A percentile compares a stretch with the other conserved stretches of the same genome.
Conservation (phyloP, 2,888 invertebrate species). For the Cryptocheilus praepositus region DNA sequence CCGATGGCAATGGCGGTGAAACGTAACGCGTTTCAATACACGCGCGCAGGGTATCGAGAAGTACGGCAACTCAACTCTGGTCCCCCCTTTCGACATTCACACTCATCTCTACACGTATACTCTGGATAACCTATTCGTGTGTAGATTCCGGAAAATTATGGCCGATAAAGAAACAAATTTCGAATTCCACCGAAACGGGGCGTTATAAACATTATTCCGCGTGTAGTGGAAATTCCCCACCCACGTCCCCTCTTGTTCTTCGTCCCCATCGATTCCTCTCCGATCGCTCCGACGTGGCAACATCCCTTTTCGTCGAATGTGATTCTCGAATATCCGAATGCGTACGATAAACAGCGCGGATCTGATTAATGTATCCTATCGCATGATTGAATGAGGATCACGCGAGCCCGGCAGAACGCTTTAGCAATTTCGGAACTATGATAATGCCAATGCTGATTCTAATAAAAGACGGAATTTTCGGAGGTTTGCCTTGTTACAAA, state of each 20-base stretch:
- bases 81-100: neutral
- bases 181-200: conserved; percentile 64
- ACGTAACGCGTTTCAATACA: conserved; percentile 60
- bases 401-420: neutral
- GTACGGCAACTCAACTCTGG: conserved; percentile 11
- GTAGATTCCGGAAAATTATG: conserved; percentile 71
- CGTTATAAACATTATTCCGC: conserved; percentile 70
- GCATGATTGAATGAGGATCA: conserved; percentile 36
- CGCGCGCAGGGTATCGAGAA: conserved; percentile 32
- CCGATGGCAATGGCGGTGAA: conserved; percentile 33
- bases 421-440: neutral
- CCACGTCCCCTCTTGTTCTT: conserved; percentile 32
- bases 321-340: conserved; percentile 58
- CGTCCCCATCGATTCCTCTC: conserved; percentile 31
- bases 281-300: conserved; percentile 31
- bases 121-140: conserved; percentile 66
- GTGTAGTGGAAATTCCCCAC: conserved; percentile 53
- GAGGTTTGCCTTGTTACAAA: too few species aligned
- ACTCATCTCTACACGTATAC: conserved; percentile 25
- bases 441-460: too few species aligned
- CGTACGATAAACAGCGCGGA: conserved; percentile 62
- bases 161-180: conserved; percentile 74
- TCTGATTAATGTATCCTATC: conserved; percentile 49
- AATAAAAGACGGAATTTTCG: too few species aligned
- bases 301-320: conserved; percentile 48